phyloP scores from a whole-genome alignment of 2,888 invertebrate genomes.

The Ernsta delagoae region DNA sequence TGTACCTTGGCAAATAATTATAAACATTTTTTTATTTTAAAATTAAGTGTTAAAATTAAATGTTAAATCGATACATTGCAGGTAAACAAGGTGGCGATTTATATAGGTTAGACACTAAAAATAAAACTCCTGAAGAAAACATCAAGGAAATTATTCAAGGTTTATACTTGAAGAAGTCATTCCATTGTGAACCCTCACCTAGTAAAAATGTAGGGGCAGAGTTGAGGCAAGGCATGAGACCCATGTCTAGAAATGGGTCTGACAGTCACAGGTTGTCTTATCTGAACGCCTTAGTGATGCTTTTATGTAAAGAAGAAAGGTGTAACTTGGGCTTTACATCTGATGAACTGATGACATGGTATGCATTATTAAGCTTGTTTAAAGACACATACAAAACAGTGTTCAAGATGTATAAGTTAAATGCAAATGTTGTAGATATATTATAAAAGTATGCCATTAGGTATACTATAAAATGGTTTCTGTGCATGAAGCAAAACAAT shows the following conservation, averaged over 20 bases:
- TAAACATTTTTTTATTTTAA: not conserved
- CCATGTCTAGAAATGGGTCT: conserved; percentile 87
- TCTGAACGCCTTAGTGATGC: conserved; percentile 94
- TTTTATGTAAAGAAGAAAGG: conserved; percentile 87
- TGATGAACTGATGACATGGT: conserved; percentile 89
- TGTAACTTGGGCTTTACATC: conserved; percentile 88
- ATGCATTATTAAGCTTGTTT: conserved; percentile 44
- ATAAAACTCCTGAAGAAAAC: conserved; percentile 86
- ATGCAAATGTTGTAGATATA: too few species aligned
- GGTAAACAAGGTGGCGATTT: conserved; percentile 87
- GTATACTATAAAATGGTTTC: too few species aligned
- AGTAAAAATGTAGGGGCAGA: conserved; percentile 57
- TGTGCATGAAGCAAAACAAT: too few species aligned
- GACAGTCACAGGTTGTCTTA: conserved; percentile 93
- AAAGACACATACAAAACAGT: too few species aligned
- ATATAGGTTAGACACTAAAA: conserved; percentile 85
- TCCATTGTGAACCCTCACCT: conserved; percentile 71
- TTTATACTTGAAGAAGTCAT: conserved; percentile 78
- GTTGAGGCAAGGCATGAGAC: conserved; percentile 84
- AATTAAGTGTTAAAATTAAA: not conserved
- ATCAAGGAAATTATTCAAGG: conserved; percentile 87
- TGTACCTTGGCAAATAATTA: not conserved
- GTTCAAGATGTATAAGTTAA: too few species aligned
- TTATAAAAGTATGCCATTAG: too few species aligned
- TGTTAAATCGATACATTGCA: conserved; percentile 53